Evolutionary conservation across 2,113 vertebrate genomes (phyloP), one percentile per base, ranked within the genome.

Genomic region (Microtus ochrogaster): DNA sequence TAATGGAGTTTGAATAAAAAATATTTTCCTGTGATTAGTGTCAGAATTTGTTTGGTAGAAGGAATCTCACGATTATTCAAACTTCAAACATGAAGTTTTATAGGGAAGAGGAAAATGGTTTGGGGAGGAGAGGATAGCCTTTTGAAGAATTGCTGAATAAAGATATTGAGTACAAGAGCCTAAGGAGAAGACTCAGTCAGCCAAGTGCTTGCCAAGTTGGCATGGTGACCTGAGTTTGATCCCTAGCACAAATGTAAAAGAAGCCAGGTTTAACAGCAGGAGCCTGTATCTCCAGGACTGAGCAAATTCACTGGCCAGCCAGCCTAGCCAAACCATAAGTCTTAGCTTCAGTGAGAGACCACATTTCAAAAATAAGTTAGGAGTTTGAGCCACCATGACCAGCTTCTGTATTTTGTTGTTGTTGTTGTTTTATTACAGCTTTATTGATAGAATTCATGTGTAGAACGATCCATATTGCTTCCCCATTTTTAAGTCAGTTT

Each of bases 41-140:
- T 70, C 13, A 58, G 63, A 89, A 94, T 88, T 83, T 84, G 91
- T 85, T 76, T 12, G 63, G 33, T 61, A 93, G 66, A 49, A 92
- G 11, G 61, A 81, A 63, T 81, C 41, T 65, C 63, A 52, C 49
- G 39, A 86, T 52, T 94, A 49, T 73, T 92, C 47, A 58, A 30
- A 11, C 81, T 87, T 90, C 12, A 47, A 41, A 49, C 36, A 9
- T 83, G 24, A 90, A 83, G 47, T 94, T 85, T 94, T 14, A 0
- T 16, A 72, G 14, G 36, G 30, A 55, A 4, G 14, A 65, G 16
- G 88, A 47, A n/a, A 72, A 81, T 52, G 22, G 36, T 72, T 95
- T 94, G 74, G 0, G 61, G 1, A 76, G 44, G 89, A 81, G 26
- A 83, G 26, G 77, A 21, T 1, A 92, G 16, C 1, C 26, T 66